Evolutionary conservation across 2,797 vertebrate genomes (phyloP), one percentile per base, ranked within the genome.

Genomic region (Coilia nasus): DNA sequence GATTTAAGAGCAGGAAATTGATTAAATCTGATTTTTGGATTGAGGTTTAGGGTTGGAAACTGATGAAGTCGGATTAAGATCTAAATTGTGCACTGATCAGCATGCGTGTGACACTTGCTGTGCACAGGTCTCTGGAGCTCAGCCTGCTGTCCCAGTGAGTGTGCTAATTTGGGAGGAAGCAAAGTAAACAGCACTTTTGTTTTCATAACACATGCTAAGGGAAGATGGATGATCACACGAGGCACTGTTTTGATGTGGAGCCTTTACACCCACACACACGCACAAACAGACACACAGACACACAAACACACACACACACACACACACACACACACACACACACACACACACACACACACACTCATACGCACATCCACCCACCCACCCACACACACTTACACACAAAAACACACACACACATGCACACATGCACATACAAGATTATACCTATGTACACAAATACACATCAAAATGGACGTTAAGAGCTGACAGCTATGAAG

Each of bases 401-500:
- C 60, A 64, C n/a, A 64, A n/a, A 23, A 2, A 64, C 60, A n/a
- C 60, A 64, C n/a, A 11, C 25, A 15, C 67, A 17, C 28, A 71
- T 31, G 31, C 35, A 21, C 31, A 78, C 6, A 41, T 6, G 44
- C 31, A 44, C 6, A 78, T 0, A 75, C 14, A 41, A 75, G 71
- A 78, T 44, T 19, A 78, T 44, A 31, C 71, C 19, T 78, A 78
- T 41, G 41, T 41, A 78, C 71, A 78, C 71, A 78, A 78, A 21
- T 78, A 41, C 35, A 78, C 15, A 44, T 41, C 71, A 78, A 78
- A 41, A 44, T 44, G 35, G 17, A 44, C 2, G 31, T 85, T 57
- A 85, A 83, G 67, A 78, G 67, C 21, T 85, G 83, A 85, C 44
- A 85, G 21, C 25, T 85, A 7, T 60, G 23, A 59, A 11, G n/a